A percentile compares a stretch with the other conserved stretches of the same genome.
Conservation (phyloP, 2,888 invertebrate species). For the Chymomyza fuscimana region DNA sequence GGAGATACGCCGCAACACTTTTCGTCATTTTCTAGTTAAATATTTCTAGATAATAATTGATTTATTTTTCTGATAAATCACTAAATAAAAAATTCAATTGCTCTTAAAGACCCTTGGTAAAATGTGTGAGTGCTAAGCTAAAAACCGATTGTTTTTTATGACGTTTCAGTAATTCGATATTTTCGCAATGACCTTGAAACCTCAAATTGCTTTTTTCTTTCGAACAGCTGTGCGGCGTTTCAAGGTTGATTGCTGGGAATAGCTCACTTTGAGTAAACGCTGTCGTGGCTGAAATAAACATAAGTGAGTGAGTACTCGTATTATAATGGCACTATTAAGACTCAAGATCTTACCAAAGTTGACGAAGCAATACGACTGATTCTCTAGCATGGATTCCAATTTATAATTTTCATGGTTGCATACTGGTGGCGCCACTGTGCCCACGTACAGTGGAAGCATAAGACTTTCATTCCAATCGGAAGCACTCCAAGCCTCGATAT, state of each 20-base stretch:
- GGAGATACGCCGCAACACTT: too few species aligned
- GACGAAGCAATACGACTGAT: conserved; percentile 34
- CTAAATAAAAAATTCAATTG: not conserved
- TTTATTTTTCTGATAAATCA: not conserved
- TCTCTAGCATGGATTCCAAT: not conserved
- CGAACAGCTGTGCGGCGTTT: conserved; percentile 42
- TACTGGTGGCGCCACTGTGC: conserved; percentile 54
- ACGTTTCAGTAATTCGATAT: conserved; percentile 43
- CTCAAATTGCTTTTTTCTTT: conserved; percentile 29
- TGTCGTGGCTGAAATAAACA: not conserved
- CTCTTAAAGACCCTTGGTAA: not conserved
- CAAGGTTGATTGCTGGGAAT: conserved; percentile 32
- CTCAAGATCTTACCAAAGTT: conserved; percentile 48
- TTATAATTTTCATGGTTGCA: not conserved
- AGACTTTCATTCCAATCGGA: conserved; percentile 18
- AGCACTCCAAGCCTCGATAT: conserved; percentile 37
- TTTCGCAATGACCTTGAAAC: conserved; percentile 37
- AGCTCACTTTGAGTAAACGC: conserved; percentile 38
- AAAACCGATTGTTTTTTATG: conserved; percentile 37
- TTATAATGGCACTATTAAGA: not conserved
- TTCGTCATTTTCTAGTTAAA: too few species aligned
- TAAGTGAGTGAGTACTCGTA: not conserved
- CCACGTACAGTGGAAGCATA: conserved; percentile 45
- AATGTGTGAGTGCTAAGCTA: not conserved
- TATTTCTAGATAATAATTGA: too few species aligned